Conservation (phyloP, 2,113 vertebrate species). For the Cavia aperea region DNA sequence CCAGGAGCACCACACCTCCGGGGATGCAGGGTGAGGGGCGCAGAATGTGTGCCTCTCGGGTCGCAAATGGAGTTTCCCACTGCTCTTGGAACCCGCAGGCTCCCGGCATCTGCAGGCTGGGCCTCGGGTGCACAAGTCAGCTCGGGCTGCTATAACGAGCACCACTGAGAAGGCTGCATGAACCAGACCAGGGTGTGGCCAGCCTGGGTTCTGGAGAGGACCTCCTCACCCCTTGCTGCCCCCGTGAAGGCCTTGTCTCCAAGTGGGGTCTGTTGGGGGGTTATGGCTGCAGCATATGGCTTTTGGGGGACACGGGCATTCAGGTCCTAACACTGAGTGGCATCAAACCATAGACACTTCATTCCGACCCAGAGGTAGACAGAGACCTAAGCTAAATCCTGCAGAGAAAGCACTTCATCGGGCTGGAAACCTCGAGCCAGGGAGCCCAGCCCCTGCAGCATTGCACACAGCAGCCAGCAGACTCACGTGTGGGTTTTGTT, state of each 20-base stretch:
- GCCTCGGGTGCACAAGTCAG: not conserved
- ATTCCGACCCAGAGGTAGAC: not conserved
- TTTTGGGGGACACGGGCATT: fast-evolving
- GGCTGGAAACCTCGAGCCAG: fast-evolving
- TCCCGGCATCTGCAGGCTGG: not conserved
- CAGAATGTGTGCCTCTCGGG: fast-evolving
- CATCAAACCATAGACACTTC: not conserved
- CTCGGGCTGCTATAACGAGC: fast-evolving
- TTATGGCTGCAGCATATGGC: fast-evolving
- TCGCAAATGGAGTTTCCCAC: not conserved
- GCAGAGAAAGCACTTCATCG: not conserved
- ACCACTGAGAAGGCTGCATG: not conserved
- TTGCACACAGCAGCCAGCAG: fast-evolving
- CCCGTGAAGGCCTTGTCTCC: not conserved
- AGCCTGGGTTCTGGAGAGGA: not conserved
- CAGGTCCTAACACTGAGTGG: too few relatives aligned
- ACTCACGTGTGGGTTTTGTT: too few relatives aligned
- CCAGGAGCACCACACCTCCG: not conserved
- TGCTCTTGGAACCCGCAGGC: fast-evolving
- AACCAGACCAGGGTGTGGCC: not conserved
- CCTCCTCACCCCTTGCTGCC: not conserved
- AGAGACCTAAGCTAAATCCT: not conserved
- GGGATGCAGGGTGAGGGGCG: fast-evolving
- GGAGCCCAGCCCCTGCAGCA: fast-evolving
- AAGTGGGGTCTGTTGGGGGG: fast-evolving